These are phyloP conservation scores for Boleophthalmus pectinirostris DNA, from an alignment of 2,113 vertebrate species.

Conservation along the genomic window DNA sequence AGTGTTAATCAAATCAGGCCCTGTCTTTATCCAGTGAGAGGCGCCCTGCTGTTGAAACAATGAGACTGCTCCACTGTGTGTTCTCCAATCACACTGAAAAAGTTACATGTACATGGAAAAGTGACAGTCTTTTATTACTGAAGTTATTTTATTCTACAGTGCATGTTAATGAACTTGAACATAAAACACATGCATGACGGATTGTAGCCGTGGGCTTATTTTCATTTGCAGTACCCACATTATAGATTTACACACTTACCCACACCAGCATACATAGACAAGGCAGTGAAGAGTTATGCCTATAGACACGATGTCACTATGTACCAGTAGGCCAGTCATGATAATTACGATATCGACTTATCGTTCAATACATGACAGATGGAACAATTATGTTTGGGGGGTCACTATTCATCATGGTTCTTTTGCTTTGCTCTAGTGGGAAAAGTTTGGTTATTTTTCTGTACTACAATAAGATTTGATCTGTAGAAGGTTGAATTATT, in stretches of 20 bases:
- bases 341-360: too few species aligned
- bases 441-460: too few species aligned
- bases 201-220: neutral
- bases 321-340: too few species aligned
- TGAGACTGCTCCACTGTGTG: neutral
- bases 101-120: neutral
- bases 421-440: too few species aligned
- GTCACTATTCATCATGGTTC: too few species aligned
- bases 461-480: too few species aligned
- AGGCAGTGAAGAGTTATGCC: neutral
- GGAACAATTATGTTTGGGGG: too few species aligned
- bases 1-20: slow-evolving; percentile 45
- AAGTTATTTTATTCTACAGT: neutral
- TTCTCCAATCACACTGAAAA: too few species aligned
- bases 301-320: neutral
- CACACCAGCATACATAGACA: neutral
- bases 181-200: neutral
- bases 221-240: neutral
- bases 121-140: neutral
- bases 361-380: too few species aligned
- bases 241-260: neutral
- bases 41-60: neutral
- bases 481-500: too few species aligned
- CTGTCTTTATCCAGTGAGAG: slow-evolving; percentile 35
- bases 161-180: neutral